Evolutionary conservation across 2,113 vertebrate species (phyloP), one percentile per base, ranked within the genome.

Genomic region (Brachyhypopomus gauderio): DNA sequence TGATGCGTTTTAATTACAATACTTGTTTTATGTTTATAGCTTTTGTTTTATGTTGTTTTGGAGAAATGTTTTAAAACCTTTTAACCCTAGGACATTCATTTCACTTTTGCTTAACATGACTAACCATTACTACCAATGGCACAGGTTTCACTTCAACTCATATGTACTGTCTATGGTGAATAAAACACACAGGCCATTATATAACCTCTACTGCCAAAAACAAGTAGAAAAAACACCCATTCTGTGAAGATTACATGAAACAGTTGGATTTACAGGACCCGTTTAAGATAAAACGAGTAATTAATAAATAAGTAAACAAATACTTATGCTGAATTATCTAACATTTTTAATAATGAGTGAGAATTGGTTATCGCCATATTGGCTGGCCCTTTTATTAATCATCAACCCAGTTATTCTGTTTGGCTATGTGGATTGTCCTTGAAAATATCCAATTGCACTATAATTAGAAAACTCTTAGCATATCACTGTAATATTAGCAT

Each of bases 1-100:
- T 41, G 20, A 41, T 20, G 17, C 0, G 20, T 70, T 70, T 70
- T 23, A 70, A 70, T 87, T 81, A 88, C 88, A 85, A 88, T 78
- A 84, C 45, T 41, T 62, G 55, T 45, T 71, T 78, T 70, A n/a
- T n/a, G 14, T 23, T 34, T 52, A 12, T n/a, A 70, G 7, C 8
- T 41, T 30, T 41, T 62, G 56, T 45, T 71, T 71, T 60, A 17
- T 34, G 14, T 41, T 36, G 14, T 5, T 67, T 27, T 71, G 38
- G 17, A 72, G 23, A 34, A 70, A 84, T 71, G 86, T 63, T 78
- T 70, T 83, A 77, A 11, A 80, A 56, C 72, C 41, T 86, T 79
- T 79, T 25, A 72, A 72, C 48, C 27, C 64, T 70, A 67, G 48
- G 52, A 70, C 63, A 67, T 56, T 56, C 34, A 25, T 34, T 41